Evolutionary conservation across 2,113 vertebrate genomes (phyloP), one percentile per base, ranked within the genome.

Genomic region (Cynoglossus semilaevis): DNA sequence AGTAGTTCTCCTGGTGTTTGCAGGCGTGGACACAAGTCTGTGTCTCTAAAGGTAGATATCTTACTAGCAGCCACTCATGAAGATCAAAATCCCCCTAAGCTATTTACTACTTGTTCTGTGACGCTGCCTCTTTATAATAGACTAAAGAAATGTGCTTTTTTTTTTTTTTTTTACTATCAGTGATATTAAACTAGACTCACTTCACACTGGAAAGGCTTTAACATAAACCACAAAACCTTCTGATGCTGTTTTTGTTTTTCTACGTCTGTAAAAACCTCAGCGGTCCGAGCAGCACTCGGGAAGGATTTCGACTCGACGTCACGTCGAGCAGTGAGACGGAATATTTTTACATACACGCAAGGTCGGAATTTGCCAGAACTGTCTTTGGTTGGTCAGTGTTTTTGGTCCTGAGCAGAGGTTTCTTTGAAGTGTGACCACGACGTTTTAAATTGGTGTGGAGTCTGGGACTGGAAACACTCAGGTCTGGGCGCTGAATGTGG

Each of bases 31-130:
- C 58, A 17, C 78, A 29, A 69, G 66, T 62, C 72, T 61, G 66
- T 68, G 60, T 56, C 58, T 40, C 58, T 57, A 53, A 50, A 48
- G 52, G 59, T 72, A 64, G 61, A 45, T 76, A 45, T 77, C 54
- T 41, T 40, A 40, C 74, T 59, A 72, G 71, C 61, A 76, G 61
- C 53, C 72, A 73, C 48, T 53, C n/a, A 49, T 62, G 1, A 14
- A 48, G 8, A 52, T 65, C 47, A 40, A 56, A 61, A 63, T 57
- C 63, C 68, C 63, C 58, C 15, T 1, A 59, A 79, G 68, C 65
- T 86, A 71, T 70, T 79, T 80, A 78, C 38, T 71, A 67, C 51
- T 73, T 58, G 74, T 72, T 81, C 69, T 84, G 77, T 82, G 73
- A 81, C 13, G 75, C 74, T 76, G 80, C 83, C 78, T 82, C 80